phyloP scores from a whole-genome alignment of 2,888 invertebrate genomes.

The Tetragonisca angustula region DNA sequence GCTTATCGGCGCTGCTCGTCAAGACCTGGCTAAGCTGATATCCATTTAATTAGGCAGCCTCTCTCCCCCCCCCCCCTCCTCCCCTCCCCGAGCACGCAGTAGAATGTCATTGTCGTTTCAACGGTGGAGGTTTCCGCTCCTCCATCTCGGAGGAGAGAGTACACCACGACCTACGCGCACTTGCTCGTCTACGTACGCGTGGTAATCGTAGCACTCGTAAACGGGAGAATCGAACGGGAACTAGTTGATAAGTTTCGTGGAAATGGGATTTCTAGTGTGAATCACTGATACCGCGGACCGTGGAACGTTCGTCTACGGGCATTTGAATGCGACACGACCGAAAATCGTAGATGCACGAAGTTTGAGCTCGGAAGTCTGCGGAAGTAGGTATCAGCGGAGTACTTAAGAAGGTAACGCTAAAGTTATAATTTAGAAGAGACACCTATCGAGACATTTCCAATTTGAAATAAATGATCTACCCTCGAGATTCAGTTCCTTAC shows the following conservation, averaged over 20 bases:
- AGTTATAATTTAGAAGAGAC: neutral
- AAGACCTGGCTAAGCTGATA: conserved; percentile 60
- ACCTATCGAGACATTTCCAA: neutral
- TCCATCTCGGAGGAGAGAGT: neutral
- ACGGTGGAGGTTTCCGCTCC: conserved; percentile 21
- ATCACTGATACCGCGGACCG: conserved; percentile 1
- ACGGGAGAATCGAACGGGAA: conserved; percentile 2
- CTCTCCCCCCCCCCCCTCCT: no score
- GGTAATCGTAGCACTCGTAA: neutral
- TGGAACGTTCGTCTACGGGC: neutral
- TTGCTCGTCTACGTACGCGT: neutral
- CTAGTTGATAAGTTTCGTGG: conserved; percentile 8
- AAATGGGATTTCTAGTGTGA: conserved; percentile 1
- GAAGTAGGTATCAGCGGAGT: neutral
- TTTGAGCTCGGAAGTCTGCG: neutral
- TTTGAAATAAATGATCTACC: neutral
- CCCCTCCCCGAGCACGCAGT: conserved; percentile 18
- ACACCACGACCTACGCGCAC: neutral
- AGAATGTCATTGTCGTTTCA: conserved; percentile 59
- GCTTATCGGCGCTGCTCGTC: conserved; percentile 59
- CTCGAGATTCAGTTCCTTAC: neutral
- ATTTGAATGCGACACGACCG: neutral
- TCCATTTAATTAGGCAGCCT: conserved; percentile 68
- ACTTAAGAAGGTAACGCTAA: neutral
- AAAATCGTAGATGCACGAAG: neutral